These are phyloP conservation scores for Psilopsiagon aymara DNA, from an alignment of 2,113 vertebrate genomes.

Conservation along the genomic window DNA sequence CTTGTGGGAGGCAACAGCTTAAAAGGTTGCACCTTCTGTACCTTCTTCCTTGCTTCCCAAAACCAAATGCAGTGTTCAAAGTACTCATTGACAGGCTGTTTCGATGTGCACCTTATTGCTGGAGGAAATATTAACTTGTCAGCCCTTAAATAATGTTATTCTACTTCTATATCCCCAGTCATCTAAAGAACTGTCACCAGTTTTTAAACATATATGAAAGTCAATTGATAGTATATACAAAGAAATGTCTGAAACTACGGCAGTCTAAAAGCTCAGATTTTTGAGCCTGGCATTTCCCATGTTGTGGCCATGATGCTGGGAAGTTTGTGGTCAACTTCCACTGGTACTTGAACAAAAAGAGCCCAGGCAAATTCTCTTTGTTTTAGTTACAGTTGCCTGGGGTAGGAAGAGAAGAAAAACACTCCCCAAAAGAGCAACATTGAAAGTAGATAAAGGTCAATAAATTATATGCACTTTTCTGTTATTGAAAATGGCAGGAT, in stretches of 20 bases:
- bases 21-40: constrained; percentile 27
- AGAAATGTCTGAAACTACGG: not conserved
- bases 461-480: not conserved
- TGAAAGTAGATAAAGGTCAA: not conserved
- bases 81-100: not conserved
- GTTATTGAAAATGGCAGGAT: not conserved
- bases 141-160: not conserved
- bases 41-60: not conserved
- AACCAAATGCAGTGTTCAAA: not conserved
- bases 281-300: not conserved
- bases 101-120: not conserved
- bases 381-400: not conserved
- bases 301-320: not conserved
- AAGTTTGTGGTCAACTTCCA: not conserved
- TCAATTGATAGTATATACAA: not conserved
- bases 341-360: not conserved
- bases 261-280: not conserved
- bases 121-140: not conserved
- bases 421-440: not conserved
- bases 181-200: not conserved
- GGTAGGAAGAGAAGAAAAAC: not conserved
- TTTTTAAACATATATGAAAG: not conserved
- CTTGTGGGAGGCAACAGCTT: constrained; percentile 28
- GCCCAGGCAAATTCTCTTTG: not conserved
- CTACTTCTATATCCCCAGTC: not conserved